Conservation (phyloP, 1,140 invertebrate genomes). For the Ditylenchus dipsaci region DNA sequence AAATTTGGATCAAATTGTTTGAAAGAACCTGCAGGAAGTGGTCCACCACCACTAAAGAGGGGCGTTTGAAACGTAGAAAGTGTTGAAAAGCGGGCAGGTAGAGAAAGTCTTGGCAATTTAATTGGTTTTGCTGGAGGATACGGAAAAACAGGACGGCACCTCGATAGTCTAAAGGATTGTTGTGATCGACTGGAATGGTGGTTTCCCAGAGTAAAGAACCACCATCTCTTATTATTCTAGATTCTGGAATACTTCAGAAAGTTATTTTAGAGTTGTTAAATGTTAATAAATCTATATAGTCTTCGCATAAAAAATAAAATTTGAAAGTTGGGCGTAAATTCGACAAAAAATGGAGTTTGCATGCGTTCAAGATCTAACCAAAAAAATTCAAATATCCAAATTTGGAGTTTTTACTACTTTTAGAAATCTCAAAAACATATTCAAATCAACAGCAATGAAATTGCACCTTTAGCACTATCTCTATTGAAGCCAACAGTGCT, state of each 20-base stretch:
- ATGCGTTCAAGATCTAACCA: no score
- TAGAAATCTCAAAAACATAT: no score
- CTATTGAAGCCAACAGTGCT: constrained; percentile 20
- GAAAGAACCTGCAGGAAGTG: constrained; percentile 46
- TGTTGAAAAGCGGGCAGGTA: constrained; percentile 20
- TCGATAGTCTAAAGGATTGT: constrained; percentile 30
- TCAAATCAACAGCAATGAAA: no score
- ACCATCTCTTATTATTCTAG: constrained; percentile 17
- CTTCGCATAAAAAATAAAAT: neutral
- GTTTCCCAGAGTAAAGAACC: constrained; percentile 40
- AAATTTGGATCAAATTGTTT: neutral
- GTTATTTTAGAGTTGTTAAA: no score
- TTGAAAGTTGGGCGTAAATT: neutral
- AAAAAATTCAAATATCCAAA: no score
- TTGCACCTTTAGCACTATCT: no score
- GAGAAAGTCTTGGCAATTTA: constrained; percentile 37
- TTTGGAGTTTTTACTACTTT: no score
- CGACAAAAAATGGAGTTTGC: neutral
- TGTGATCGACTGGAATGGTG: constrained; percentile 40
- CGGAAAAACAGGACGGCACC: constrained; percentile 31
- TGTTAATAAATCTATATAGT: constrained; percentile 19
- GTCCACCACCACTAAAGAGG: constrained; percentile 48
- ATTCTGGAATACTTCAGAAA: neutral
- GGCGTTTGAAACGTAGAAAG: constrained; percentile 19
- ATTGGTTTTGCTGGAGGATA: constrained; percentile 35